These are phyloP conservation scores for Chlorospingus flavigularis DNA, from an alignment of 2,797 vertebrate genomes.

Conservation along the genomic window DNA sequence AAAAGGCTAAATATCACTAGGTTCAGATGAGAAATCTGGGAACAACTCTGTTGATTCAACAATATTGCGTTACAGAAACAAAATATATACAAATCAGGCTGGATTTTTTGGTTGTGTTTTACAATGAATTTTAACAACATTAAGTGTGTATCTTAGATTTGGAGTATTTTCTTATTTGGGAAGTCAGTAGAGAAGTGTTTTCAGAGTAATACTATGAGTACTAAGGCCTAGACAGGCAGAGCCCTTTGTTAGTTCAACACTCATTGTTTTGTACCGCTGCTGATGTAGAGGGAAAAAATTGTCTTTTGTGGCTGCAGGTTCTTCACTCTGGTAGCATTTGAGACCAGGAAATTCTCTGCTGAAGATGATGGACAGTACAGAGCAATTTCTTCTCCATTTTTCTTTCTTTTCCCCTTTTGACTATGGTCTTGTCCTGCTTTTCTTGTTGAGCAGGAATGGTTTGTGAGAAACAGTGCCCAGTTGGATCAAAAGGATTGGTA, in stretches of 20 bases:
- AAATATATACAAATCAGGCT: neutral
- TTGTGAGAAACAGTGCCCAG: neutral
- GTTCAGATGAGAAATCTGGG: neutral
- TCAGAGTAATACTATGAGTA: neutral
- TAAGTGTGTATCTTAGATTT: neutral
- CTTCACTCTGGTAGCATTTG: neutral
- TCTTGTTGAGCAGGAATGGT: neutral
- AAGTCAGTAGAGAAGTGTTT: neutral
- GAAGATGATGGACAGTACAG: neutral
- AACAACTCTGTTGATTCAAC: neutral
- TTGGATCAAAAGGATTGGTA: neutral
- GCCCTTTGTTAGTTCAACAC: neutral
- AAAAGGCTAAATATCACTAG: neutral
- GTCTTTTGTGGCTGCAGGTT: neutral
- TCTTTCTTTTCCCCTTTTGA: neutral
- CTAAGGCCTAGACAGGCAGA: neutral
- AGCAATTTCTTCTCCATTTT: neutral
- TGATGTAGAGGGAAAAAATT: neutral
- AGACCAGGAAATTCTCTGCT: neutral
- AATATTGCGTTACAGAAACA: rapidly evolving
- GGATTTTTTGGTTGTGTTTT: neutral
- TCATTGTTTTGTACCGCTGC: neutral
- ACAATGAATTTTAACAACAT: neutral
- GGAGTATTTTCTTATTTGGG: neutral
- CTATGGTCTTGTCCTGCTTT: neutral